Conservation (phyloP, 2,797 vertebrate genomes). For the Acipenser transmontanus region DNA sequence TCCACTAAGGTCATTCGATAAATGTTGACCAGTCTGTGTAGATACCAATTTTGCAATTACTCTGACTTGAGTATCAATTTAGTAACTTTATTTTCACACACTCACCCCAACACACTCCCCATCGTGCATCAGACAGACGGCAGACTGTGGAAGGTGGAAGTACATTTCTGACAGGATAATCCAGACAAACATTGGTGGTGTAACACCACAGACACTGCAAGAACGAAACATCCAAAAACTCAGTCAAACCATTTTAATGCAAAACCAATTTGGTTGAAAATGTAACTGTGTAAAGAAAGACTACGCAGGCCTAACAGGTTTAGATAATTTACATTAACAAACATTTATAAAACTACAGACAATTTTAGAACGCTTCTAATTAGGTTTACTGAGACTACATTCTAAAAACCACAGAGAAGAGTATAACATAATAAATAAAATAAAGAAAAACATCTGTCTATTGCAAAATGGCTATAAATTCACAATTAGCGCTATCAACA, state of each 20-base stretch:
- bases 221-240: slow-evolving; percentile 22
- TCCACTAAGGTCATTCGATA: too few relatives aligned
- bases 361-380: neutral
- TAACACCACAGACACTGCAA: slow-evolving; percentile 84
- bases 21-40: too few relatives aligned
- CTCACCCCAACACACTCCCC: slow-evolving; percentile 84
- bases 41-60: too few relatives aligned
- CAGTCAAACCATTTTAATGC: too few relatives aligned
- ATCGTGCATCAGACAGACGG: slow-evolving; percentile 61
- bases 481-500: too few relatives aligned
- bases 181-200: slow-evolving; percentile 60
- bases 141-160: slow-evolving; percentile 66
- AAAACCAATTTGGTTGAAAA: neutral
- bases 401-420: too few relatives aligned
- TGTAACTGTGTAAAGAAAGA: slow-evolving; percentile 12
- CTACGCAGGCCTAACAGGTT: slow-evolving; percentile 4
- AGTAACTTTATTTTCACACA: slow-evolving; percentile 27
- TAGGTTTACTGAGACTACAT: too few relatives aligned
- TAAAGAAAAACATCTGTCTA: too few relatives aligned
- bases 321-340: neutral
- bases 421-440: too few relatives aligned
- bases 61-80: neutral
- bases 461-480: too few relatives aligned
- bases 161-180: slow-evolving; percentile 72
- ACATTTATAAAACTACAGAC: neutral